Conservation (phyloP, 1,140 invertebrate species). For the Drepana arcuata region DNA sequence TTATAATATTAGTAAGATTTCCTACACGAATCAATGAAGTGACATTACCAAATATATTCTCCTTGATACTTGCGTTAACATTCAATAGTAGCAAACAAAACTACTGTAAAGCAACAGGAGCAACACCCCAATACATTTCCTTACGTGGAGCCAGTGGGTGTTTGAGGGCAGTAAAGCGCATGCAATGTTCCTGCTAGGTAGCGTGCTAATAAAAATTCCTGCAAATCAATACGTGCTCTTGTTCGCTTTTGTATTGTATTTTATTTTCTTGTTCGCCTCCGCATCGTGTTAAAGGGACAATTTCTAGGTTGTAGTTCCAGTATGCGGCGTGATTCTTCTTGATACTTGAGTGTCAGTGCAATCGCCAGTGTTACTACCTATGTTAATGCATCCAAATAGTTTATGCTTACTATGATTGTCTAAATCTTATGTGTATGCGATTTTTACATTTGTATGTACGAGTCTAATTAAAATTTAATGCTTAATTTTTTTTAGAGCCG, state of each 20-base stretch:
- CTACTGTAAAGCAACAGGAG: too few relatives aligned
- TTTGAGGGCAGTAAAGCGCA: constrained; percentile 39
- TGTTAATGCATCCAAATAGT: not conserved
- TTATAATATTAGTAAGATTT: too few relatives aligned
- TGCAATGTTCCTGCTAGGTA: constrained; percentile 39
- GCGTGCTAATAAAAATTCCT: constrained; percentile 68
- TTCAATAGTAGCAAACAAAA: too few relatives aligned
- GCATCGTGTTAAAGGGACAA: constrained; percentile 66
- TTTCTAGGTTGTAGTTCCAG: constrained; percentile 42
- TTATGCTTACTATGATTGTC: not conserved
- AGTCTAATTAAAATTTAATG: too few relatives aligned
- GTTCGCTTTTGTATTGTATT: constrained; percentile 67
- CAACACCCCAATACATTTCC: not conserved
- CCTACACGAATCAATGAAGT: too few relatives aligned
- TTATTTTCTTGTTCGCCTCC: constrained; percentile 61
- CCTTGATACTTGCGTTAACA: too few relatives aligned
- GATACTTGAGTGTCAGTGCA: constrained; percentile 15
- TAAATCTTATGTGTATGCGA: not conserved
- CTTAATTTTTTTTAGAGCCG: too few relatives aligned
- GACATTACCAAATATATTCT: too few relatives aligned
- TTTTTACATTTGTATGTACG: too few relatives aligned
- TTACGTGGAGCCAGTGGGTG: not conserved
- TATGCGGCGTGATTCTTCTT: constrained; percentile 19
- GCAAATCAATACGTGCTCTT: constrained; percentile 66
- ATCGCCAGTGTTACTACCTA: not conserved